phyloP scores from a whole-genome alignment of 2,888 invertebrate species.

The Lepidocyrtinus sp. region DNA sequence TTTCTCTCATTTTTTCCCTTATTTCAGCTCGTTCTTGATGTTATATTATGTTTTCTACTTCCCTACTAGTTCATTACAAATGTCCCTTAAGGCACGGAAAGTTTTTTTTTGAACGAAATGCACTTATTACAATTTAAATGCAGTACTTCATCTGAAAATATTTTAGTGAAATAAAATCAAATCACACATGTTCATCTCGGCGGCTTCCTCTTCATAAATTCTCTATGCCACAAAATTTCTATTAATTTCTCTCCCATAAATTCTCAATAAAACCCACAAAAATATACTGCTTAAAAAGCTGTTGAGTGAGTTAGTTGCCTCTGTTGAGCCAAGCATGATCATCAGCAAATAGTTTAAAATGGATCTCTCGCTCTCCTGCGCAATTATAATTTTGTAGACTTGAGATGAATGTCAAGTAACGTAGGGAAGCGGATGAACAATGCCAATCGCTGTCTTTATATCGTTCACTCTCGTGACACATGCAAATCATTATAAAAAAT shows the following conservation, averaged over 20 bases:
- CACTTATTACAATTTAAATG: no score
- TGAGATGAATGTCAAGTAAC: not conserved
- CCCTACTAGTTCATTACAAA: constrained; percentile 31
- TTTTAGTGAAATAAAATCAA: constrained; percentile 21
- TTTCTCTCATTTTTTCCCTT: not conserved
- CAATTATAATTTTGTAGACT: no score
- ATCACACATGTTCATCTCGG: constrained; percentile 25
- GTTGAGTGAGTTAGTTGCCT: constrained; percentile 48
- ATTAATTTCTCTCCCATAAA: constrained; percentile 22
- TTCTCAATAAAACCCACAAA: constrained; percentile 48
- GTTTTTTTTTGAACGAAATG: constrained; percentile 19
- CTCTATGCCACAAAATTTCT: constrained; percentile 3
- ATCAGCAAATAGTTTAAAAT: no score
- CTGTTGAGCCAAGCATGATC: no score
- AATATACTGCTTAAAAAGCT: constrained; percentile 44
- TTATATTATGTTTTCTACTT: constrained; percentile 11
- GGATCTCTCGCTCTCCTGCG: not conserved
- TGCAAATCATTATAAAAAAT: constrained; percentile 42
- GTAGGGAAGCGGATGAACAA: not conserved
- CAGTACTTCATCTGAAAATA: no score
- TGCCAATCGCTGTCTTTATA: not conserved
- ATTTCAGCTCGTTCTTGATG: constrained; percentile 10
- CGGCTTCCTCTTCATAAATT: constrained; percentile 44
- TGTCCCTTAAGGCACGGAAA: constrained; percentile 56
- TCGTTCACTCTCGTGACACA: constrained; percentile 4